These are phyloP conservation scores for Setipinna tenuifilis DNA, from an alignment of 2,797 vertebrate species.

Conservation along the genomic window DNA sequence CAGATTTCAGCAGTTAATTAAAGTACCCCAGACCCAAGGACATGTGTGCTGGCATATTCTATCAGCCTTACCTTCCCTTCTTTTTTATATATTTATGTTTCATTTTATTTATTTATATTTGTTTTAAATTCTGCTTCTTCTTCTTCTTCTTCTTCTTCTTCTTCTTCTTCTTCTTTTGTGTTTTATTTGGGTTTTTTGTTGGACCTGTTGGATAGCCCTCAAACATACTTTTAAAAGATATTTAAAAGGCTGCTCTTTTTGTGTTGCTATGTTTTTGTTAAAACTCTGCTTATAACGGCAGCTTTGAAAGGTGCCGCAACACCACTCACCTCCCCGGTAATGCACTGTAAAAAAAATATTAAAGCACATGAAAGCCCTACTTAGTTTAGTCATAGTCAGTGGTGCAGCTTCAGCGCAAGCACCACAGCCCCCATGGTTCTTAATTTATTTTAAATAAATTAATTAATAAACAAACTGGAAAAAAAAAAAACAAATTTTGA, in stretches of 20 bases:
- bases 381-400: neutral
- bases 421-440: neutral
- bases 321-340: neutral
- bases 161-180: neutral
- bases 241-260: neutral
- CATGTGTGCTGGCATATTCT: slow-evolving; percentile 16
- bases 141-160: neutral
- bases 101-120: neutral
- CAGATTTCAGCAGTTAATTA: slow-evolving; percentile 46
- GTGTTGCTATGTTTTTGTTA: neutral
- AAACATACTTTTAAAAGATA: neutral
- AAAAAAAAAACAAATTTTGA: neutral
- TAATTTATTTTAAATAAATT: too few relatives aligned
- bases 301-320: neutral
- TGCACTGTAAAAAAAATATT: slow-evolving; percentile 13
- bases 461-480: too few relatives aligned
- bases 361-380: neutral
- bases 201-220: neutral
- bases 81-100: neutral
- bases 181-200: neutral
- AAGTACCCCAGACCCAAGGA: slow-evolving; percentile 37
- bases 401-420: neutral
- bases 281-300: neutral
- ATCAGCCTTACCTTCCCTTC: neutral
- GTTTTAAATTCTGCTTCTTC: neutral